These are phyloP conservation scores for Andrena praecox DNA, from an alignment of 2,888 invertebrate species.

Conservation along the genomic window DNA sequence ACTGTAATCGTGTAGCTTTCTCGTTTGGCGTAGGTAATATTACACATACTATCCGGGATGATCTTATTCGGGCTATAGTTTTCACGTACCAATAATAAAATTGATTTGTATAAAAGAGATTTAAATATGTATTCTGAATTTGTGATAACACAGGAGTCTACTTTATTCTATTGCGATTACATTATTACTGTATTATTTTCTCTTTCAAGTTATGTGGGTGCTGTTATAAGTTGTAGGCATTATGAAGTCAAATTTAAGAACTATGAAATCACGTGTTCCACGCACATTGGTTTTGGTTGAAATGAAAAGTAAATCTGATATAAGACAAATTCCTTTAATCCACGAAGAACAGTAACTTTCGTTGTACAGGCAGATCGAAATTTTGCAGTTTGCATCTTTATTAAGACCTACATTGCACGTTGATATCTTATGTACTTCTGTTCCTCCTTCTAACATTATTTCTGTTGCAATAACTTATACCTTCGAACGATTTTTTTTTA, in stretches of 20 bases:
- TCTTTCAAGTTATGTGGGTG: constrained; percentile 48
- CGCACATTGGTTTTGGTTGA: constrained; percentile 36
- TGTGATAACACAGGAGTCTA: constrained; percentile 55
- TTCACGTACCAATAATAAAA: constrained; percentile 86
- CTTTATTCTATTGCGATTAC: constrained; percentile 45
- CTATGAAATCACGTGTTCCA: constrained; percentile 28
- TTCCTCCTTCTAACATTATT: constrained; percentile 11
- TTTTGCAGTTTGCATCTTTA: constrained; percentile 45
- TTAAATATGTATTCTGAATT: constrained; percentile 46
- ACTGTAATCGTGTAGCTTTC: constrained; percentile 91
- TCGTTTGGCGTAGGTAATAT: constrained; percentile 91
- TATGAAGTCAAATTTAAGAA: constrained; percentile 24
- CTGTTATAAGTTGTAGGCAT: constrained; percentile 30
- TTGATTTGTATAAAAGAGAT: constrained; percentile 26
- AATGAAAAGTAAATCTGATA: constrained; percentile 38
- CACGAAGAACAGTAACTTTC: constrained; percentile 33
- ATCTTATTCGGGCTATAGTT: constrained; percentile 92
- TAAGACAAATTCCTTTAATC: constrained; percentile 35
- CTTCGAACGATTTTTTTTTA: constrained; percentile 24
- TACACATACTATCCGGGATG: constrained; percentile 90
- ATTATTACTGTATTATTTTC: constrained; percentile 48
- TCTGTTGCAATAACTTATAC: constrained; percentile 23
- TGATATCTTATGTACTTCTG: constrained; percentile 30
- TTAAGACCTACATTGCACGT: constrained; percentile 24
- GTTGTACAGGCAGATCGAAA: constrained; percentile 35